Conservation (phyloP, 2,888 invertebrate genomes). For the Spisula subtruncata region DNA sequence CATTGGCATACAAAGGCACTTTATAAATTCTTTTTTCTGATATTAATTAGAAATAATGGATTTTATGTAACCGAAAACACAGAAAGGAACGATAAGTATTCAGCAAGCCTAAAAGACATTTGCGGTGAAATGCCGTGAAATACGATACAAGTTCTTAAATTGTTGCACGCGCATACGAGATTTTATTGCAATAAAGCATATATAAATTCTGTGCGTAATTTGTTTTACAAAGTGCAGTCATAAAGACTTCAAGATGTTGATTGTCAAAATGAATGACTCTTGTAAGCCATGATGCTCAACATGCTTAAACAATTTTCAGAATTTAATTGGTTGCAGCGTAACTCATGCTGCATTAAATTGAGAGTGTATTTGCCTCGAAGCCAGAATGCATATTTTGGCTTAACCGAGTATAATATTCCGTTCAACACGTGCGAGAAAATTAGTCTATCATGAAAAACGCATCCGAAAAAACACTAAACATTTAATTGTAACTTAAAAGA, state of each 20-base stretch:
- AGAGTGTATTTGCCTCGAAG: constrained; percentile 16
- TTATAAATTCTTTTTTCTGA: constrained; percentile 8
- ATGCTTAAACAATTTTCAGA: constrained; percentile 29
- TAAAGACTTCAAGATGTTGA: constrained; percentile 48
- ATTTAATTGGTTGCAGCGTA: constrained; percentile 18
- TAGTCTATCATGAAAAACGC: background rate
- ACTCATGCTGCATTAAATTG: background rate
- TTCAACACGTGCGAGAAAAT: background rate
- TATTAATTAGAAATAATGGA: constrained; percentile 9
- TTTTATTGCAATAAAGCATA: constrained; percentile 35
- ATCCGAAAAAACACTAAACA: background rate
- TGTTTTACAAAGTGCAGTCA: constrained; percentile 46
- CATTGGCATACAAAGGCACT: background rate
- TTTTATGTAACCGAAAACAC: background rate
- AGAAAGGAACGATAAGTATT: background rate
- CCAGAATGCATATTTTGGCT: background rate
- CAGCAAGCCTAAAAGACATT: constrained; percentile 18
- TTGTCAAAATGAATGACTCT: constrained; percentile 45
- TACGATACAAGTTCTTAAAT: constrained; percentile 18
- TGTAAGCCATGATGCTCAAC: constrained; percentile 27
- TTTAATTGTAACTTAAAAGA: background rate
- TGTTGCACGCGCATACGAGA: constrained; percentile 41
- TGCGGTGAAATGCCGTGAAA: constrained; percentile 37
- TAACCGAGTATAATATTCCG: background rate
- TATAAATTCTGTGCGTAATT: constrained; percentile 34